Evolutionary conservation across 2,797 vertebrate genomes (phyloP), one percentile per base, ranked within the genome.

Genomic region (Acropternis orthonyx): DNA sequence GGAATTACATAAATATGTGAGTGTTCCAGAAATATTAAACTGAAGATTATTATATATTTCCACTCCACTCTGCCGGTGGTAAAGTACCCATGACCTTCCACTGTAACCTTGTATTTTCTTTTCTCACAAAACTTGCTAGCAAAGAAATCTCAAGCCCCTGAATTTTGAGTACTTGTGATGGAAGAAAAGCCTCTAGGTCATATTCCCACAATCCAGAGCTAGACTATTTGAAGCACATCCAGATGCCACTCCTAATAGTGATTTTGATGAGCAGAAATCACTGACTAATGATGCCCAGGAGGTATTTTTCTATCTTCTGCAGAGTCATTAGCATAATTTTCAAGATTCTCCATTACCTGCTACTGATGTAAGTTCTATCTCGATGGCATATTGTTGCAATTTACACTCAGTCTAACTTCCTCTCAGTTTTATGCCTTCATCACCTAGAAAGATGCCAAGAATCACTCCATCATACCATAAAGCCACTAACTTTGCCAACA

Each of bases 241-340:
- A 93, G 88, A 56, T 95, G 79, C 82, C 82, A 86, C 91, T 88
- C 82, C 87, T 95, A 85, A 65, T 49, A 76, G 71, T 12, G 69
- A 81, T 81, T 89, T 58, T 96, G 85, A 93, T 81, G 68, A 92
- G 84, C 68, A 91, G 59, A 92, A 95, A 79, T 97, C 84, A 94
- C 88, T 73, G 62, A 88, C 32, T 92, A 93, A 86, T 79, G 43
- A 93, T 87, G 83, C 81, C 92, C 79, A 67, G 55, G 62, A 93
- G 89, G 48, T 83, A 74, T 87, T 96, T 95, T 95, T 89, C 85
- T 83, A 88, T 65, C 51, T 28, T 82, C 49, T 91, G 52, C 85
- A 89, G 34, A 94, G 41, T 27, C 48, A 90, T 66, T 73, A 85
- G 30, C 51, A 75, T 62, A 0, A 52, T 88, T 76, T 84, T 56